phyloP scores from a whole-genome alignment of 2,113 vertebrate species.

The Strix aluco region DNA sequence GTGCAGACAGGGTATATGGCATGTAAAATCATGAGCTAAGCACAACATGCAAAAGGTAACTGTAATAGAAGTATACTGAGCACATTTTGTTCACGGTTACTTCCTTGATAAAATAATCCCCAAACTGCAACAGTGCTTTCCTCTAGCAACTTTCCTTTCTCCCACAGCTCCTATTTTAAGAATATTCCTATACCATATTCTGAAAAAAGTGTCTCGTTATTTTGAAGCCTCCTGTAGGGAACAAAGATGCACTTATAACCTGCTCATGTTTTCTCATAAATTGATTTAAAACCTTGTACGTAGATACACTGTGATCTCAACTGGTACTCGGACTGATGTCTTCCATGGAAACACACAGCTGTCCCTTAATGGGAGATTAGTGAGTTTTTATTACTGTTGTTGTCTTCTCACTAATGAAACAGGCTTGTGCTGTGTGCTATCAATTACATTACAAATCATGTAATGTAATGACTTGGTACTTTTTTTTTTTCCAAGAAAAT shows the following conservation, averaged over 20 bases:
- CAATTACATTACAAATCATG: neutral
- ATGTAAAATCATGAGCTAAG: neutral
- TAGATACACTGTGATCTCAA: neutral
- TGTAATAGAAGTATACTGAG: neutral
- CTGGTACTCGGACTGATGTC: neutral
- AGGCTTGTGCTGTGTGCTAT: neutral
- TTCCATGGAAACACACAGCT: neutral
- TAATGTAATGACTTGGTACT: neutral
- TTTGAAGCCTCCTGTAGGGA: neutral
- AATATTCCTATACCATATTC: neutral
- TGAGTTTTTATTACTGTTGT: neutral
- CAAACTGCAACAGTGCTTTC: neutral
- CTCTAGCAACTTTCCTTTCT: neutral
- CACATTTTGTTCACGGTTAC: neutral
- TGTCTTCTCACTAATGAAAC: neutral
- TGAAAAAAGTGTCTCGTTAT: neutral
- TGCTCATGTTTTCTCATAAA: neutral
- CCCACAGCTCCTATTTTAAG: neutral
- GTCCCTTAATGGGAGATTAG: neutral
- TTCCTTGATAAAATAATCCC: neutral
- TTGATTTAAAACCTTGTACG: neutral
- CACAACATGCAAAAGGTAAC: neutral
- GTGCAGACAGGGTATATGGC: neutral
- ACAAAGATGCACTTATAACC: neutral
- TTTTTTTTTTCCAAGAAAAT: neutral